Base-by-base conservation (phyloP, 2,797 vertebrate genomes). In the Alectoris magna region DNA sequence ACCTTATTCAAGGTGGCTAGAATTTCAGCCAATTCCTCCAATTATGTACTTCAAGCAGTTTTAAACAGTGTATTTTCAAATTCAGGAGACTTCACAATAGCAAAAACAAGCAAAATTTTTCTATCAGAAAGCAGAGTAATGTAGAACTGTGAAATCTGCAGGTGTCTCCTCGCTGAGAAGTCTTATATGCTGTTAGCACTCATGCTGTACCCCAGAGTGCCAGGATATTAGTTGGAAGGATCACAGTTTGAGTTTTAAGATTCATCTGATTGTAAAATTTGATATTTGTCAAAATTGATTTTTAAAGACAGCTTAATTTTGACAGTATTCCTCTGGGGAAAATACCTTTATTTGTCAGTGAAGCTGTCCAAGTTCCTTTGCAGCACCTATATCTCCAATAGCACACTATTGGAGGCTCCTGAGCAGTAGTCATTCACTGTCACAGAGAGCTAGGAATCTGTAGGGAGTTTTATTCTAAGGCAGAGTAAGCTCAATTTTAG, bases 251-350 rank as follows among this genome's bases (percentile, higher is more conserved):
- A 43, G 19, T 70, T 92, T 74, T 58, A 80, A n/a, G 41, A n/a
- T 34, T 64, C 76, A n/a, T 80, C 44, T 71, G 58, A 79, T 49
- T 26, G 5, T 39, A 49, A 34, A 5, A n/a, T 14, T 41, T 43
- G 31, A 78, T 91, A 93, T 69, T 91, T 90, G 55, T 91, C 75
- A 85, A 23, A 92, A 75, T 69, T 80, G 21, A 26, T 87, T 85
- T 80, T 85, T 49, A 69, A 77, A 87, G 69, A 55, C 66, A 72
- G 73, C 16, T 87, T 75, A 74, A 86, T 89, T 93, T 44, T 81
- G 73, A 78, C 76, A 89, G 12, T 10, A 27, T 87, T 96, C 91
- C 92, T 96, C 46, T 91, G 87, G 85, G 87, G 80, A 85, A 92
- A 94, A 95, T 95, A 91, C 84, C 82, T 96, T 77, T 85, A 71